Conservation (phyloP, 1,140 invertebrate genomes). For the Dryas iulia region DNA sequence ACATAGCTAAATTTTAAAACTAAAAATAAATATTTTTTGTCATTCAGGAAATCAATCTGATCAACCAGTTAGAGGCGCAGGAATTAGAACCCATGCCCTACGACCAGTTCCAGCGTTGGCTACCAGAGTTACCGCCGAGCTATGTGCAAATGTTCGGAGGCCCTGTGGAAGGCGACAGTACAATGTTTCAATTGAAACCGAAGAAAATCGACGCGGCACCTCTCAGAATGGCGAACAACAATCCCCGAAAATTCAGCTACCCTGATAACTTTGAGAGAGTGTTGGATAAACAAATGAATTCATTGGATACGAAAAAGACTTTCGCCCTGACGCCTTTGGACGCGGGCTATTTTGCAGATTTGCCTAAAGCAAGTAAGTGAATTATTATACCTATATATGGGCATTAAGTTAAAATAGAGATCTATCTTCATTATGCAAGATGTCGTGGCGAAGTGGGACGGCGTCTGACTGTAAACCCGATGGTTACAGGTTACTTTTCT, state of each 20-base stretch:
- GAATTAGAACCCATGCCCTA: conserved; percentile 6
- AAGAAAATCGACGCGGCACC: neutral
- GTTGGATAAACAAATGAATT: neutral
- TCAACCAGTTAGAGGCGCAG: conserved; percentile 20
- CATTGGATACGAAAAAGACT: conserved; percentile 19
- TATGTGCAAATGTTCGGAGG: neutral
- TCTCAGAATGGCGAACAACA: neutral
- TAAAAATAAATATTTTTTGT: neutral
- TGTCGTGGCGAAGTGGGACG: no score
- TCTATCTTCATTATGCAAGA: no score
- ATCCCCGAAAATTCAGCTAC: neutral
- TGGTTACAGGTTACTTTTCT: no score
- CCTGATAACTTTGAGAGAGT: neutral
- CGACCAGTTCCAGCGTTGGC: conserved; percentile 8
- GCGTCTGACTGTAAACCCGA: no score
- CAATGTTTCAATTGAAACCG: neutral
- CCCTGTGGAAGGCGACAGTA: neutral
- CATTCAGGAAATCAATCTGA: conserved; percentile 23
- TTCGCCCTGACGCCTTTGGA: conserved; percentile 50
- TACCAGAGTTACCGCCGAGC: neutral
- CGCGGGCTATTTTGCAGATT: conserved; percentile 44
- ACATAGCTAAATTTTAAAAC: neutral
- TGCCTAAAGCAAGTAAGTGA: neutral
- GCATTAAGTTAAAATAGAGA: no score
- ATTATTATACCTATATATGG: no score